Percentiles rank a stretch among this genome's conserved stretches.
Evolutionary conservation across 2,888 invertebrate genomes (phyloP).

Genomic region (Nemotelus nigrinus): DNA sequence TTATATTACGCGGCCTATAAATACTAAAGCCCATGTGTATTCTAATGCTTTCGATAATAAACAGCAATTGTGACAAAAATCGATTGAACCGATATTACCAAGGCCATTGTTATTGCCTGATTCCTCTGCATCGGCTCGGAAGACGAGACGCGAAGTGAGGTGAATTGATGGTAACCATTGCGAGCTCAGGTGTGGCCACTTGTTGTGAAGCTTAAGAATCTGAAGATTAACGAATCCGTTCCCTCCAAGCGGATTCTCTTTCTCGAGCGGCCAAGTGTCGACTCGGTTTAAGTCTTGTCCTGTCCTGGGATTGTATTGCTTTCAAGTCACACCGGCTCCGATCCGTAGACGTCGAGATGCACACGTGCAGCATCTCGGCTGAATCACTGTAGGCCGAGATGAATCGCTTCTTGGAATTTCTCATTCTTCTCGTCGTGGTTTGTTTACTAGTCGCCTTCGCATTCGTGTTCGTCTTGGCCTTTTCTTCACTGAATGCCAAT

Average conservation of each 20-base stretch:
- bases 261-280: conserved; percentile 38
- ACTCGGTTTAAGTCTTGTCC: conserved; percentile 17
- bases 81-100: conserved; percentile 37
- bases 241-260: conserved; percentile 9
- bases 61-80: conserved; percentile 39
- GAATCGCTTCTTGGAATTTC: conserved; percentile 41
- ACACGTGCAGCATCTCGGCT: conserved; percentile 15
- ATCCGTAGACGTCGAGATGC: conserved; percentile 26
- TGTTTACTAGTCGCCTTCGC: conserved; percentile 21
- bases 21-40: too few species aligned
- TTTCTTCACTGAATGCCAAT: neutral
- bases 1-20: conserved; percentile 1
- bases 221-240: conserved; percentile 29
- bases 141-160: neutral
- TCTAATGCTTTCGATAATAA: neutral
- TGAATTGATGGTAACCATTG: neutral
- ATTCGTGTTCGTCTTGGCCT: neutral
- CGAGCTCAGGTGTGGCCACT: conserved; percentile 38
- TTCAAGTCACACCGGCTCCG: conserved; percentile 38
- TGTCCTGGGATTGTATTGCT: neutral
- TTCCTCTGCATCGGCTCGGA: neutral
- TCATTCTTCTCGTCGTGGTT: conserved; percentile 33
- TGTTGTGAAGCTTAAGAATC: neutral
- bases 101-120: conserved; percentile 14
- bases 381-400: conserved; percentile 38